Evolutionary conservation across 2,888 invertebrate species (phyloP).

Genomic region (Mycogona germanica): DNA sequence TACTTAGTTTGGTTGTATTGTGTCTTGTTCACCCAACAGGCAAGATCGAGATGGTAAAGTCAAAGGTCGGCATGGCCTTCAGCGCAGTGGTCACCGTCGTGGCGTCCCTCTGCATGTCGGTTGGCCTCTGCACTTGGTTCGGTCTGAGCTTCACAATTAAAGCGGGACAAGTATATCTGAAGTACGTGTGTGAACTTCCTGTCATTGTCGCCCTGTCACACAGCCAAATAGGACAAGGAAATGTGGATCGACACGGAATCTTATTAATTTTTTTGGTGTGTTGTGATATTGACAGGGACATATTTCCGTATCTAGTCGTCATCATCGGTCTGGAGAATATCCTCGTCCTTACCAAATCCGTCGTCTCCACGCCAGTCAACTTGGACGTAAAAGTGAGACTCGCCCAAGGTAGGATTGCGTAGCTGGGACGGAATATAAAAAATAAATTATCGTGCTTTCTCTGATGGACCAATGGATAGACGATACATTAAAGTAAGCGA

Average conservation of each 20-base stretch:
- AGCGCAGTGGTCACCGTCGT: slow-evolving; percentile 72
- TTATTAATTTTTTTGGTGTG: slow-evolving; percentile 10
- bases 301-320: slow-evolving; percentile 90
- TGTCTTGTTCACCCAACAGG: slow-evolving; percentile 26
- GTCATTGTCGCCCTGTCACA: neutral
- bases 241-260: neutral
- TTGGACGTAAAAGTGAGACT: slow-evolving; percentile 90
- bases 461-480: too few relatives aligned
- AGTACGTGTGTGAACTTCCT: slow-evolving; percentile 16
- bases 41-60: slow-evolving; percentile 86
- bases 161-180: slow-evolving; percentile 30
- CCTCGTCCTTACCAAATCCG: slow-evolving; percentile 78
- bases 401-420: slow-evolving; percentile 55
- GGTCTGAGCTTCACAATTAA: slow-evolving; percentile 31
- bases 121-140: slow-evolving; percentile 42
- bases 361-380: slow-evolving; percentile 75
- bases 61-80: slow-evolving; percentile 72
- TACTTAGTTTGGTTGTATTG: neutral
- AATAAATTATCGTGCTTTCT: too few relatives aligned
- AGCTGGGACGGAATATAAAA: too few relatives aligned
- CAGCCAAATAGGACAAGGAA: too few relatives aligned
- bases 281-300: slow-evolving; percentile 53
- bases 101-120: slow-evolving; percentile 79
- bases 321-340: slow-evolving; percentile 91
- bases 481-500: too few relatives aligned